These are phyloP conservation scores for Corapipo altera DNA, from an alignment of 2,113 vertebrate genomes.

Conservation along the genomic window DNA sequence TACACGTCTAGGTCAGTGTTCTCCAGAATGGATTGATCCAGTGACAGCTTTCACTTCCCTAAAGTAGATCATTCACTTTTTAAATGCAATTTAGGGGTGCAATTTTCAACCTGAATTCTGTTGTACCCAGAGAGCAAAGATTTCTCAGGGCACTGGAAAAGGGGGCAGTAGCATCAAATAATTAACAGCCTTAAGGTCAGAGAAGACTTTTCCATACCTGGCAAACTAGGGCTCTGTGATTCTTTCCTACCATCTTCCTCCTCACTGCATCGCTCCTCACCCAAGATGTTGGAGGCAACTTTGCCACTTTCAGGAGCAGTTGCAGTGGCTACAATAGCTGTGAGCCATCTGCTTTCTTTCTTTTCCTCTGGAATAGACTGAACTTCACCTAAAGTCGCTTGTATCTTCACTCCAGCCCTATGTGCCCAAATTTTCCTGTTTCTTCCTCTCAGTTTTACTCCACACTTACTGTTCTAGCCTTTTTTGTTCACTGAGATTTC, in stretches of 20 bases:
- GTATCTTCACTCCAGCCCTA: not conserved
- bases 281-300: not conserved
- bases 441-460: not conserved
- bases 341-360: not conserved
- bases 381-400: not conserved
- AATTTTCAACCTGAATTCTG: not conserved
- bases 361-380: not conserved
- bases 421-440: not conserved
- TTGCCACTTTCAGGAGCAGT: not conserved
- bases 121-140: not conserved
- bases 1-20: not conserved
- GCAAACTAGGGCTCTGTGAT: not conserved
- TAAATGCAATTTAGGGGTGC: not conserved
- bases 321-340: not conserved
- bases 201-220: not conserved
- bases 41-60: not conserved
- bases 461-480: not conserved
- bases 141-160: not conserved
- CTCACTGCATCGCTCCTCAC: not conserved
- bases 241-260: not conserved
- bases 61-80: not conserved
- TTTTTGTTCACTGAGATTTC: not conserved
- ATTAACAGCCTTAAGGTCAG: not conserved
- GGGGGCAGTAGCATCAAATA: rapidly evolving
- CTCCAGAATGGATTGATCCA: not conserved